Evolutionary conservation across 2,888 invertebrate species (phyloP).

Genomic region (Schizotus pectinicornis): DNA sequence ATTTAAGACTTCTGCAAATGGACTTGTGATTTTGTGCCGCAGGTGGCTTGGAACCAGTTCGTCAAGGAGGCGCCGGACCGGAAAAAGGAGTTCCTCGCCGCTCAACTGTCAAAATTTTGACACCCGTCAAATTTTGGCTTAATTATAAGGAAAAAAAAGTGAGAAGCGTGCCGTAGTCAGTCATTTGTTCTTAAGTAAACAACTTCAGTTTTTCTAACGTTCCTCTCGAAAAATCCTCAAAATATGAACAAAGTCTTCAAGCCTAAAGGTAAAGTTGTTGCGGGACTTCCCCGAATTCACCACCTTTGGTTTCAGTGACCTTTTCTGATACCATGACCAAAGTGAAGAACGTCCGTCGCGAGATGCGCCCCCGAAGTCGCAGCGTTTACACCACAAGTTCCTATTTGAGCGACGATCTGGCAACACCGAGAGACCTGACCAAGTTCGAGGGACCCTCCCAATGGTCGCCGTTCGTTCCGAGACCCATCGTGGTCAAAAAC

Average conservation of each 20-base stretch:
- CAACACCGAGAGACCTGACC: slow-evolving; percentile 63
- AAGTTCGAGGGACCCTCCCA: slow-evolving; percentile 63
- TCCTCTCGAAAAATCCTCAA: slow-evolving; percentile 19
- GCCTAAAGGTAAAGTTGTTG: slow-evolving; percentile 53
- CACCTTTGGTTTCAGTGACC: slow-evolving; percentile 34
- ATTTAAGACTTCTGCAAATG: too few species aligned
- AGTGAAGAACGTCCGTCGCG: slow-evolving; percentile 50
- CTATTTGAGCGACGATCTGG: slow-evolving; percentile 65
- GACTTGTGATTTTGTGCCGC: too few species aligned
- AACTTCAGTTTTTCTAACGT: slow-evolving; percentile 26
- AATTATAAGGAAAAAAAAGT: slow-evolving; percentile 1
- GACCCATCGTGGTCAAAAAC: slow-evolving; percentile 65
- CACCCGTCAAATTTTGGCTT: background rate
- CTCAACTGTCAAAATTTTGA: background rate
- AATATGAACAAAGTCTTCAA: slow-evolving; percentile 51
- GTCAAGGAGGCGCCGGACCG: too few species aligned
- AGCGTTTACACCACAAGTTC: slow-evolving; percentile 71
- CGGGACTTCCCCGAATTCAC: background rate
- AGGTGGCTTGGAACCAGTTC: too few species aligned
- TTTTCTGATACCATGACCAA: slow-evolving; percentile 55
- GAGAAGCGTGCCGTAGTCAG: slow-evolving; percentile 9
- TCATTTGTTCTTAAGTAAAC: slow-evolving; percentile 24
- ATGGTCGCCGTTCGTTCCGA: slow-evolving; percentile 60
- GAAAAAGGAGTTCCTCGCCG: background rate
- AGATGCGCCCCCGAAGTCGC: slow-evolving; percentile 67